A percentile compares a stretch with the other conserved stretches of the same genome.
These are phyloP conservation scores for Peromyscus aztecus DNA, from an alignment of 2,797 vertebrate species.

Conservation along the genomic window DNA sequence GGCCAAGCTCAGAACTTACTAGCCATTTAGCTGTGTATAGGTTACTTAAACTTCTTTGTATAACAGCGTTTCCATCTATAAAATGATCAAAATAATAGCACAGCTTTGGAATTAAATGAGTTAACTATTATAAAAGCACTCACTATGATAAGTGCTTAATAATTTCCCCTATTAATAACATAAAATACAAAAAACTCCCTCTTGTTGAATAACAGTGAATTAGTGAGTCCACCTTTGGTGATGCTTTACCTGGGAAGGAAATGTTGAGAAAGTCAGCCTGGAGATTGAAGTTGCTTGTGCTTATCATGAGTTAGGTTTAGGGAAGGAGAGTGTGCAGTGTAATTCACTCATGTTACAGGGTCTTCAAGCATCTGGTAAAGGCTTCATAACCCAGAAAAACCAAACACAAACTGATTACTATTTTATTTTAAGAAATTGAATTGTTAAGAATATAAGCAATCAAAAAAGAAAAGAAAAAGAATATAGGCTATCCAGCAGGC, in stretches of 20 bases:
- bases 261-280: not conserved
- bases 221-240: not conserved
- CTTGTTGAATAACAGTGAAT: not conserved
- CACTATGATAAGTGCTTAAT: not conserved
- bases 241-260: not conserved
- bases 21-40: not conserved
- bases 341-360: conserved; percentile 10
- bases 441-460: conserved; percentile 45
- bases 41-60: not conserved
- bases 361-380: conserved; percentile 24
- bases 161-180: conserved; percentile 13
- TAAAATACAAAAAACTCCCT: not conserved
- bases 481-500: not conserved
- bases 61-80: not conserved
- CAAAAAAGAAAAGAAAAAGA: not conserved
- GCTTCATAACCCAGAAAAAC: not conserved
- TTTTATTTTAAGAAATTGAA: conserved; percentile 33
- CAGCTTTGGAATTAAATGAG: not conserved
- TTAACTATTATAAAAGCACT: not conserved
- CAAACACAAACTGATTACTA: conserved; percentile 39
- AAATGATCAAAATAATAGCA: not conserved
- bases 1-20: not conserved
- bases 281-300: conserved; percentile 5
- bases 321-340: not conserved
- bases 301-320: conserved; percentile 39